These are phyloP conservation scores for Linepithema humile DNA, from an alignment of 1,140 invertebrate genomes.

Conservation along the genomic window DNA sequence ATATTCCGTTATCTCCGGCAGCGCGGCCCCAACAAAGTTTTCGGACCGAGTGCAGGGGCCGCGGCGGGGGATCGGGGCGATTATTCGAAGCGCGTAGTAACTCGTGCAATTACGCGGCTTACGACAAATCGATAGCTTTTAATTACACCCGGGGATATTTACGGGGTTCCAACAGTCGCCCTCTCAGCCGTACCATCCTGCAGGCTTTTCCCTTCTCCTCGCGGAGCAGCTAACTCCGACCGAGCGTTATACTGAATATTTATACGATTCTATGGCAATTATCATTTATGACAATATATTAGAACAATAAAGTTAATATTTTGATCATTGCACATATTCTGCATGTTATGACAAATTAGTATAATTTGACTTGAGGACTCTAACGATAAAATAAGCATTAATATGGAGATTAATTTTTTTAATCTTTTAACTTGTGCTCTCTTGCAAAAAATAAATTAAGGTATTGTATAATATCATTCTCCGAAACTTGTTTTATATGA, in stretches of 20 bases:
- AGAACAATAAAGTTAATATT: neutral
- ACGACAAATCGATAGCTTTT: constrained; percentile 84
- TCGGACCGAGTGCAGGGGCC: constrained; percentile 10
- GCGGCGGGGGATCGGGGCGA: constrained; percentile 68
- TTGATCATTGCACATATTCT: no score
- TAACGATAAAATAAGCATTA: no score
- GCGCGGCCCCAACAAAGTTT: constrained; percentile 70
- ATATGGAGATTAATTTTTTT: neutral
- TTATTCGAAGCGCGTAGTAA: constrained; percentile 82
- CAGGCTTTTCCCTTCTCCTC: constrained; percentile 22
- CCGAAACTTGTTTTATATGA: neutral
- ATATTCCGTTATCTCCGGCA: constrained; percentile 82
- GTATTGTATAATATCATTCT: no score
- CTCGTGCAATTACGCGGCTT: constrained; percentile 83
- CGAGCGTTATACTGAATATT: neutral
- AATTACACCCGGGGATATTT: constrained; percentile 81
- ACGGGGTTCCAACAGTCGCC: constrained; percentile 63
- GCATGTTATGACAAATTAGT: neutral
- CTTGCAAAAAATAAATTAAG: no score
- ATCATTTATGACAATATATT: neutral
- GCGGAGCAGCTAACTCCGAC: neutral
- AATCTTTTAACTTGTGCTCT: neutral
- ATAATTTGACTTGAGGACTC: neutral
- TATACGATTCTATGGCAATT: neutral
- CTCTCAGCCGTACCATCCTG: constrained; percentile 44